These are phyloP conservation scores for Beroe ovata DNA, from an alignment of 37 sponge, comb jelly and placozoan species.

Conservation along the genomic window DNA sequence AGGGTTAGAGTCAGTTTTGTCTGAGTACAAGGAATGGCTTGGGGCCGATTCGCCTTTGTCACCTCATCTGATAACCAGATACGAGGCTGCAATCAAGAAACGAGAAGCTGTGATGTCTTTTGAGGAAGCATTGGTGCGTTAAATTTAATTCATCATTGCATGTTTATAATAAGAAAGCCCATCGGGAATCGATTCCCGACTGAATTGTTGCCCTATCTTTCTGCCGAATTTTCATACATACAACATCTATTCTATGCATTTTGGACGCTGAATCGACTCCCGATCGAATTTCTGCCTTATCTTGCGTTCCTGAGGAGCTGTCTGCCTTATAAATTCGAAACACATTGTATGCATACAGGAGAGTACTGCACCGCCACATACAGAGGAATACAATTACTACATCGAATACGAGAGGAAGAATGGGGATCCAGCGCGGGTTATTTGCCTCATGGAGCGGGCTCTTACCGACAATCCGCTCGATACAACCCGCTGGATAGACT, in stretches of 20 bases:
- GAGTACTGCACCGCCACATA: neutral
- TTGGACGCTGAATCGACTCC: too few relatives aligned
- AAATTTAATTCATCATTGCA: too few relatives aligned
- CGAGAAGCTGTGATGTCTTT: neutral
- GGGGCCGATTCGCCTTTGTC: neutral
- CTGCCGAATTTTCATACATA: too few relatives aligned
- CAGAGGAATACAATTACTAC: slow-evolving; percentile 7
- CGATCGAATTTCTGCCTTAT: too few relatives aligned
- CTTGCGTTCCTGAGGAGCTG: neutral
- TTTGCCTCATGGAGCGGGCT: neutral
- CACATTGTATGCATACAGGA: slow-evolving; percentile 7
- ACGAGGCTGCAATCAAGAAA: slow-evolving; percentile 64
- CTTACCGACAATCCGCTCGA: slow-evolving; percentile 24
- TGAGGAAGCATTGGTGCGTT: slow-evolving; percentile 25
- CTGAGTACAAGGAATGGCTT: slow-evolving; percentile 43
- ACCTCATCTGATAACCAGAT: neutral
- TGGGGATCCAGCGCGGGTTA: slow-evolving; percentile 17
- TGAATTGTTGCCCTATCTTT: too few relatives aligned
- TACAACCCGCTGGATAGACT: neutral
- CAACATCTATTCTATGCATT: too few relatives aligned
- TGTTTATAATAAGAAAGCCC: neutral
- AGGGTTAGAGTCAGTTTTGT: slow-evolving; percentile 9
- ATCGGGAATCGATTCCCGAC: too few relatives aligned
- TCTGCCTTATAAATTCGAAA: neutral
- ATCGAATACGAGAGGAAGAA: slow-evolving; percentile 44